Conservation (phyloP, 2,888 invertebrate species). For the Vanessa cardui region DNA sequence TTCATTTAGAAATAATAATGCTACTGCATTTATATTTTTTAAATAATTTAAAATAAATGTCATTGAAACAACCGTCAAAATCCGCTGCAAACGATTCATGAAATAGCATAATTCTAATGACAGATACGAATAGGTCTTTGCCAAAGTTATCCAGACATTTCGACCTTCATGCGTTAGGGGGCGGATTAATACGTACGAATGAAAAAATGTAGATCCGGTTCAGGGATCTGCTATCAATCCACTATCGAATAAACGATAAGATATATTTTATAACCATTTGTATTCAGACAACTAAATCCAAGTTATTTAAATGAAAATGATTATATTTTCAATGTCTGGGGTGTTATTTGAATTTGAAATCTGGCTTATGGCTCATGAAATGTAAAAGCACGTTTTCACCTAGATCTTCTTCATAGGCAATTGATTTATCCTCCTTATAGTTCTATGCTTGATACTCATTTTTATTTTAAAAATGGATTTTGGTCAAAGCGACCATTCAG, state of each 20-base stretch:
- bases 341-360: background rate
- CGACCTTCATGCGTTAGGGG: background rate
- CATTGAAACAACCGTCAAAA: slow-evolving; percentile 2
- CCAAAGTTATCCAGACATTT: background rate
- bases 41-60: background rate
- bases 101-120: background rate
- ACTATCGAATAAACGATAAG: slow-evolving; percentile 12
- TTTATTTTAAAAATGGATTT: no score
- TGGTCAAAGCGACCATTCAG: no score
- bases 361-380: no score
- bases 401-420: no score
- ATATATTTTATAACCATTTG: background rate
- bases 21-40: no score
- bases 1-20: background rate
- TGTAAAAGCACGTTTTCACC: no score
- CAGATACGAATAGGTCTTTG: background rate
- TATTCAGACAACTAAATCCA: background rate
- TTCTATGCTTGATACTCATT: no score
- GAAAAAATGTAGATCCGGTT: slow-evolving; percentile 15
- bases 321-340: background rate
- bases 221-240: slow-evolving; percentile 15
- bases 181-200: background rate
- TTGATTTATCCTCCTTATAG: no score
- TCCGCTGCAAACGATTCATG: background rate
- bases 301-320: background rate